phyloP scores from a whole-genome alignment of 2,888 invertebrate genomes.

The Tribolium freemani region DNA sequence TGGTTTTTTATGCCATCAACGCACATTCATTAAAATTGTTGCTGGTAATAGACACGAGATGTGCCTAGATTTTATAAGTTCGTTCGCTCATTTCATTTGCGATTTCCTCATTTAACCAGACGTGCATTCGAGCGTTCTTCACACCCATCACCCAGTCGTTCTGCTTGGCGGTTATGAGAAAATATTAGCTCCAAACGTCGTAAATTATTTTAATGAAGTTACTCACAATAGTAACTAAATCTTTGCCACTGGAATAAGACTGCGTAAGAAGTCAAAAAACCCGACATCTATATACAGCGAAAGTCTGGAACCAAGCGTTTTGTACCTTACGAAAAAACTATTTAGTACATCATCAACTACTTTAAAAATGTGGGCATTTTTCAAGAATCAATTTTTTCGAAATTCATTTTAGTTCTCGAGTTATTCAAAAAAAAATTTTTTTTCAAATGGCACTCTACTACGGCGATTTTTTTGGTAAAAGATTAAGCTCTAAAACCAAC shows the following conservation, averaged over 20 bases:
- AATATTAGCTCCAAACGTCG: background rate
- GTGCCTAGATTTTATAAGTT: slow-evolving; percentile 4
- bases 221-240: slow-evolving; percentile 3
- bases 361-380: no score
- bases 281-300: no score
- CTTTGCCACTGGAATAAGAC: background rate
- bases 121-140: slow-evolving; percentile 1
- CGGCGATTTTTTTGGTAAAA: no score
- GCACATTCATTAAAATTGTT: slow-evolving; percentile 28
- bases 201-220: slow-evolving; percentile 15
- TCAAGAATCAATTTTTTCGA: no score
- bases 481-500: no score
- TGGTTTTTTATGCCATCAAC: slow-evolving; percentile 9
- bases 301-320: no score
- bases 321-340: no score
- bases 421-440: no score
- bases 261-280: no score
- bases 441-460: no score
- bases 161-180: background rate
- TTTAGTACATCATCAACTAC: no score
- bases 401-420: no score
- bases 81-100: background rate
- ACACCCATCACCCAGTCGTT: slow-evolving; percentile 5
- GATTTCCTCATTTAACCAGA: background rate
- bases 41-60: background rate